A percentile compares a stretch with the other conserved stretches of the same genome.
phyloP scores from a whole-genome alignment of 2,888 invertebrate genomes.

The Drosophila fungiperda region DNA sequence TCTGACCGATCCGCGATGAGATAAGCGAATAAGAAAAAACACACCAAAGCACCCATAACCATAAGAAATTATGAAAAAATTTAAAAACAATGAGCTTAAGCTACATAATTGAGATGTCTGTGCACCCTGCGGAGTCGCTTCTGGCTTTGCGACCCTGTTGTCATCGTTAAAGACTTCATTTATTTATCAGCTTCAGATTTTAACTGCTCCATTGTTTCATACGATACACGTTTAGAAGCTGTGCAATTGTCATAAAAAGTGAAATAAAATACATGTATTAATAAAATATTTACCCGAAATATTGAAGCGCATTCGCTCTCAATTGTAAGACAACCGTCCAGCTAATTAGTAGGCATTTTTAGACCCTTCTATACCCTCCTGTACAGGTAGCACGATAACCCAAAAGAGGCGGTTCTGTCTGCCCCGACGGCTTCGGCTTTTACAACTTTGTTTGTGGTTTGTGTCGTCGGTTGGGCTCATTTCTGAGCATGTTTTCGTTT shows the following conservation, averaged over 20 bases:
- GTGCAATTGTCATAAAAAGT: conserved; percentile 14
- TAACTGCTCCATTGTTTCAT: conserved; percentile 68
- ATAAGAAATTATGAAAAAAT: conserved; percentile 74
- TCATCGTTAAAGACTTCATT: conserved; percentile 77
- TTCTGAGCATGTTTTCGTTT: conserved; percentile 65
- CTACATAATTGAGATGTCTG: conserved; percentile 76
- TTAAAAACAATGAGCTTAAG: conserved; percentile 73
- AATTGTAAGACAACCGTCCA: conserved; percentile 60
- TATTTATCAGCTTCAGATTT: conserved; percentile 74
- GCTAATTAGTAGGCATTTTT: conserved; percentile 69
- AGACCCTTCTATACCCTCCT: not conserved
- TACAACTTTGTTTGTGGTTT: conserved; percentile 56
- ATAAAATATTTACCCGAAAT: conserved; percentile 58
- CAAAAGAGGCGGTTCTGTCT: conserved; percentile 62
- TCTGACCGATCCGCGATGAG: conserved; percentile 48
- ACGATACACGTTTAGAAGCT: conserved; percentile 21
- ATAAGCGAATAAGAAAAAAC: conserved; percentile 40
- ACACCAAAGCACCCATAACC: conserved; percentile 59
- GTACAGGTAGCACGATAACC: conserved; percentile 19
- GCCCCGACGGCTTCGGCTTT: conserved; percentile 34
- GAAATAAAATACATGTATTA: conserved; percentile 23
- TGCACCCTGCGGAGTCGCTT: conserved; percentile 44
- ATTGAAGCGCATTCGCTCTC: conserved; percentile 40
- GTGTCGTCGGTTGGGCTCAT: conserved; percentile 59
- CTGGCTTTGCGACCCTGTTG: conserved; percentile 51